Conservation (phyloP, 2,888 invertebrate genomes). For the Pammene fasciana region DNA sequence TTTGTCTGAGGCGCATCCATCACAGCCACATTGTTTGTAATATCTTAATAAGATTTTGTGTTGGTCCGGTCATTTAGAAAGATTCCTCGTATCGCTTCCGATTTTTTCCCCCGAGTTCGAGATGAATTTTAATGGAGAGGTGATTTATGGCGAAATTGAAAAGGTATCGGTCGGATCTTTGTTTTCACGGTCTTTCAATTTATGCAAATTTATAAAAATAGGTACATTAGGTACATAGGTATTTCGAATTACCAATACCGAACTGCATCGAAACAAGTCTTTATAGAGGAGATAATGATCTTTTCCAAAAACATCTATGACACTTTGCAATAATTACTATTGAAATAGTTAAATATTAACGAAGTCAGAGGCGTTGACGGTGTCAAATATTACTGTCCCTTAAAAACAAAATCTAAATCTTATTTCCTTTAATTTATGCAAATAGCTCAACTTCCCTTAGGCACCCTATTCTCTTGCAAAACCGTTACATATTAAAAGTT, state of each 20-base stretch:
- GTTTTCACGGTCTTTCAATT: conserved; percentile 30
- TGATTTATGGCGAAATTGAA: conserved; percentile 56
- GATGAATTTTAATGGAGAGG: conserved; percentile 65
- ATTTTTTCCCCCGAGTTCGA: conserved; percentile 53
- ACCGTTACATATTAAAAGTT: conserved; percentile 44
- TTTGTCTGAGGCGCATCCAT: conserved; percentile 80
- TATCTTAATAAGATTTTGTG: conserved; percentile 82
- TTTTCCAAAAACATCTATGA: too few species aligned
- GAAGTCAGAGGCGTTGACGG: too few species aligned
- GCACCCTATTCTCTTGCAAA: neutral
- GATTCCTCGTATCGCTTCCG: conserved; percentile 67
- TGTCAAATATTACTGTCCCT: too few species aligned
- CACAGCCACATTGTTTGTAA: conserved; percentile 74
- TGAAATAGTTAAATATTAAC: too few species aligned
- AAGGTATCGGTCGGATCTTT: conserved; percentile 46
- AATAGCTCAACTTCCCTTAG: neutral
- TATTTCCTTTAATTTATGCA: neutral
- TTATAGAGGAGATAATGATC: too few species aligned
- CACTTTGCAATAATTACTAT: too few species aligned
- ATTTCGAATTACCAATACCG: too few species aligned
- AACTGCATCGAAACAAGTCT: too few species aligned
- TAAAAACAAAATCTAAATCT: too few species aligned
- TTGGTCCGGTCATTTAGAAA: conserved; percentile 79
- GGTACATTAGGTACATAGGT: too few species aligned
- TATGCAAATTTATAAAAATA: conserved; percentile 1